Base-by-base conservation (phyloP, 2,113 vertebrate species). In the Athene cunicularia region DNA sequence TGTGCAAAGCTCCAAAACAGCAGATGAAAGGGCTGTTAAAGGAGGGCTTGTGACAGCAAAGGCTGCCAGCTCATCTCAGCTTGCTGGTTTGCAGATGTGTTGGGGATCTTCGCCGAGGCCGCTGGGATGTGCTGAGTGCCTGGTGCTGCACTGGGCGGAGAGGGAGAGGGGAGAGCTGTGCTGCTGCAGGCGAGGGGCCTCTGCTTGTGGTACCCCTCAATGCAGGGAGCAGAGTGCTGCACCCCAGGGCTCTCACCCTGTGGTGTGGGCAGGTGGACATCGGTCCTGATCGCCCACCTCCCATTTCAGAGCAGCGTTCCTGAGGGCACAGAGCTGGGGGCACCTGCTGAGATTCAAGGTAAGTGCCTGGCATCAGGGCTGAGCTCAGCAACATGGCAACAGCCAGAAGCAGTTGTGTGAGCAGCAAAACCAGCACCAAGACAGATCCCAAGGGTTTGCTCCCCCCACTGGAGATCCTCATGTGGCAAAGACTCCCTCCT, bases 231-330 rank as follows among this genome's bases (percentile, higher is more conserved):
- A 50, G 53, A 50, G 21, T 8, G 3, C 33, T 62, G 60, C 1
- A 0, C 18, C 55, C 2, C 0, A 50, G 28, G 28, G 39, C 14
- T 43, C 62, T 13, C 16, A 30, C 13, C 17, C 41, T 32, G 49
- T 12, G 5, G 6, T 4, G 2, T 19, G 39, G 39, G 60, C 28
- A 63, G 55, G n/a, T 21, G 53, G 50, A 45, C 0, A 0, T 26
- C 70, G 14, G 12, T 74, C 60, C 70, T 39, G 45, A 20, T 52
- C 52, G 17, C 52, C 16, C n/a, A 19, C 17, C 30, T 41, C 63
- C 21, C 39, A 10, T 21, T 52, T 14, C 1, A 2, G 6, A 88
- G 43, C 92, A 68, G 39, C 0, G 0, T 20, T 60, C 37, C 82
- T 30, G 60, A 68, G 17, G 13, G 28, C 35, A 28, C 22, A 21